Evolutionary conservation across 2,888 invertebrate species (phyloP).

Genomic region (Drosophila heteroneura): DNA sequence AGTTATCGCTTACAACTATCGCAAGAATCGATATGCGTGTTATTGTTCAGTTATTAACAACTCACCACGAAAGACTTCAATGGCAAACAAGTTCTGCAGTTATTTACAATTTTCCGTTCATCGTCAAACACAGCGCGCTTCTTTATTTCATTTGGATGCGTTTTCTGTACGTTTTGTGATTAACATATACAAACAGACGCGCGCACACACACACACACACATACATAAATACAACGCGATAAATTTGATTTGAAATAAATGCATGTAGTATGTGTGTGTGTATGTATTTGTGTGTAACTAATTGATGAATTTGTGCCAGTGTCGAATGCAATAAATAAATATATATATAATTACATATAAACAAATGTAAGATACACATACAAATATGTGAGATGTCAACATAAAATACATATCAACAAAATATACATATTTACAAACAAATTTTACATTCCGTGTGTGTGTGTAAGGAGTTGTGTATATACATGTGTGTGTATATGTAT

Average conservation of each 20-base stretch:
- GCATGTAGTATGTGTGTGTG: slow-evolving; percentile 8
- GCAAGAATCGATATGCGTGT: slow-evolving; percentile 42
- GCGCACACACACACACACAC: slow-evolving; percentile 2
- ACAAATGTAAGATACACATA: slow-evolving; percentile 45
- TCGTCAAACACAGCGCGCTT: slow-evolving; percentile 46
- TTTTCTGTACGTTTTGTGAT: slow-evolving; percentile 44
- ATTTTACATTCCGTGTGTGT: slow-evolving; percentile 10
- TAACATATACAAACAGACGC: slow-evolving; percentile 18
- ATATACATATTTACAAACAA: slow-evolving; percentile 23
- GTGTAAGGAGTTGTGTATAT: slow-evolving; percentile 10
- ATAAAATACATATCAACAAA: slow-evolving; percentile 17
- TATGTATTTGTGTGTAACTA: slow-evolving; percentile 25
- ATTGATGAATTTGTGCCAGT: slow-evolving; percentile 42
- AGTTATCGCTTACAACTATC: slow-evolving; percentile 30
- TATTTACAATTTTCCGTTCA: slow-evolving; percentile 77
- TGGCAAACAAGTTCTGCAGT: slow-evolving; percentile 76
- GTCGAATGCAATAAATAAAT: slow-evolving; percentile 25
- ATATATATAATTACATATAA: slow-evolving; percentile 30
- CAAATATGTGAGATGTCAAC: slow-evolving; percentile 16
- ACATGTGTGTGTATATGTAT: slow-evolving; percentile 22
- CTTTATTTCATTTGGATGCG: slow-evolving; percentile 46
- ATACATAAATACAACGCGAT: slow-evolving; percentile 4
- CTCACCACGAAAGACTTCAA: slow-evolving; percentile 70
- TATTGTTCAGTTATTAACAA: slow-evolving; percentile 45
- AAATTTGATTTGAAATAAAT: slow-evolving; percentile 24